Percentiles rank a stretch among this genome's conserved stretches.
Conservation (phyloP, 2,888 invertebrate genomes). For the Cepaea hortensis region DNA sequence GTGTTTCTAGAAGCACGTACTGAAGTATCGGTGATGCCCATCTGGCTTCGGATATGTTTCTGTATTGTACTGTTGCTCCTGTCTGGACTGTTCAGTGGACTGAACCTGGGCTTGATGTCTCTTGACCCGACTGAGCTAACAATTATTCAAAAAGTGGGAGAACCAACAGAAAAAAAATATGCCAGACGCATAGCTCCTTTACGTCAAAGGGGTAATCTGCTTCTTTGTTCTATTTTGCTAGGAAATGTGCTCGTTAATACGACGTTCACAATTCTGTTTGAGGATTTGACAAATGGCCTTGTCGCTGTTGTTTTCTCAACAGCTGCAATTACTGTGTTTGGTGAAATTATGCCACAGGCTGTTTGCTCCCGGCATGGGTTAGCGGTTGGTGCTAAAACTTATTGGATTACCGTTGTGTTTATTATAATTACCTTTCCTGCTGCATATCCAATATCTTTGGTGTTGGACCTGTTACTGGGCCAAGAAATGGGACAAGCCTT, state of each 20-base stretch:
- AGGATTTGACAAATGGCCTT: slow-evolving; percentile 90
- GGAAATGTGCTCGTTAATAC: slow-evolving; percentile 97
- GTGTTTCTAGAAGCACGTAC: slow-evolving; percentile 46
- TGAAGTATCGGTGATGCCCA: slow-evolving; percentile 65
- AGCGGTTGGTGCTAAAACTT: slow-evolving; percentile 95
- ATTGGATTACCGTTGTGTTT: slow-evolving; percentile 92
- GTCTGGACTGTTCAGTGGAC: slow-evolving; percentile 96
- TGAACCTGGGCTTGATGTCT: slow-evolving; percentile 97
- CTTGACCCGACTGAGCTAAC: slow-evolving; percentile 95
- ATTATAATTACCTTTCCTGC: slow-evolving; percentile 95
- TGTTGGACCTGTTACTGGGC: slow-evolving; percentile 91
- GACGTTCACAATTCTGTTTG: slow-evolving; percentile 96
- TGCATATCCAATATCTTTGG: slow-evolving; percentile 90
- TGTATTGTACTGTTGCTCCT: slow-evolving; percentile 83
- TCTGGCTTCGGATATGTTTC: slow-evolving; percentile 70
- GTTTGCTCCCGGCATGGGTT: slow-evolving; percentile 96
- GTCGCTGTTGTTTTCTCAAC: slow-evolving; percentile 94
- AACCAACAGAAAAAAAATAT: slow-evolving; percentile 83
- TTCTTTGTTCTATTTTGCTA: slow-evolving; percentile 83
- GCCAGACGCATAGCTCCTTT: slow-evolving; percentile 92
- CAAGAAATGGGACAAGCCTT: slow-evolving; percentile 98
- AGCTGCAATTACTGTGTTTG: slow-evolving; percentile 93
- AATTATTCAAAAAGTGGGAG: slow-evolving; percentile 94
- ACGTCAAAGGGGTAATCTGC: slow-evolving; percentile 93
- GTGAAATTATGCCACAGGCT: slow-evolving; percentile 96